Evolutionary conservation across 30 jellyfish, hydroid and myxozoan genomes (phyloP).

Genomic region (Rhopilema esculentum): DNA sequence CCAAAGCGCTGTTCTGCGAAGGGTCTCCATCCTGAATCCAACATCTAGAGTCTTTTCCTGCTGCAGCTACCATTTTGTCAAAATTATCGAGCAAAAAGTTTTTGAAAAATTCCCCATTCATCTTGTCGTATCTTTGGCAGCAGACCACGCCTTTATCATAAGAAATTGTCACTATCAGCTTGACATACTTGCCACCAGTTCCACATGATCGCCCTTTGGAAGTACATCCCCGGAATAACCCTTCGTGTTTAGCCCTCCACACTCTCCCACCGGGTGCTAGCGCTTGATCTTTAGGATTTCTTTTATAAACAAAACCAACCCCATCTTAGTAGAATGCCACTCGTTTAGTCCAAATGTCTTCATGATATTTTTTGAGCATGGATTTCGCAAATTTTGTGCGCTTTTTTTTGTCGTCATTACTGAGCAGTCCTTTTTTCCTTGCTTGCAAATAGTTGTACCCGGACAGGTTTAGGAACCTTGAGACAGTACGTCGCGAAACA

Average conservation of each 20-base stretch:
- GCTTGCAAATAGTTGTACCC: constrained; percentile 62
- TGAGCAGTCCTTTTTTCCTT: constrained; percentile 57
- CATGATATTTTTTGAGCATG: constrained; percentile 6
- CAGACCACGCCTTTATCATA: constrained; percentile 39
- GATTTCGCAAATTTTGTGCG: constrained; percentile 24
- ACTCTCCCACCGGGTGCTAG: constrained; percentile 38
- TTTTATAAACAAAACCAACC: constrained; percentile 60
- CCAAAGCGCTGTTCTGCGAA: constrained; percentile 32
- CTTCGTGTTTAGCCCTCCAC: constrained; percentile 20
- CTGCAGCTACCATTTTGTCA: constrained; percentile 9
- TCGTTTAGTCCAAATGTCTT: constrained; percentile 20
- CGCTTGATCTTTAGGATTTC: constrained; percentile 56
- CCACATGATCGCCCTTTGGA: constrained; percentile 41
- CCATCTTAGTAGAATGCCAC: constrained; percentile 67
- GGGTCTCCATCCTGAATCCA: constrained; percentile 55
- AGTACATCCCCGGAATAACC: constrained; percentile 20
- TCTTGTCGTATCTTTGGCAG: constrained; percentile 27
- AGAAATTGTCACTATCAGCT: constrained; percentile 39
- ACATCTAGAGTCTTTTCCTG: constrained; percentile 27
- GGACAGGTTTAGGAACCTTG: constrained; percentile 22
- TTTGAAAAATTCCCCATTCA: constrained; percentile 12
- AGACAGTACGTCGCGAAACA: constrained; percentile 20
- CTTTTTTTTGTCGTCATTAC: constrained; percentile 32
- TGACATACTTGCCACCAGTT: constrained; percentile 55
- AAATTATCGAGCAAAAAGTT: constrained; percentile 1